Base-by-base conservation (phyloP, 1,140 invertebrate genomes). In the Ganaspis sp. region DNA sequence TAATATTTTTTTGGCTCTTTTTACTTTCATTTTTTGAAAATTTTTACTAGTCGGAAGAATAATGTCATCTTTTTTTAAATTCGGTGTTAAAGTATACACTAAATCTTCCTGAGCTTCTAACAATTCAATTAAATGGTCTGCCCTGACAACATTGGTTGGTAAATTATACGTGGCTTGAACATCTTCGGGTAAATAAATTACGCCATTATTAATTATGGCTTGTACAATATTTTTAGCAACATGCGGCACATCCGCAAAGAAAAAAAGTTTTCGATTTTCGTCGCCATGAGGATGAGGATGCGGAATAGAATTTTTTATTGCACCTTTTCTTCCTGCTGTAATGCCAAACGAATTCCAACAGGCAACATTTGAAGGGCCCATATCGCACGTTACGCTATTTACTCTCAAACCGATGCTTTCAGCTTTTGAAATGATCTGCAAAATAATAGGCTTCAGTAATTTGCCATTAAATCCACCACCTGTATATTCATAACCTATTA, bases 401-500 rank as follows among this genome's bases (percentile, higher is more conserved):
- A 70, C 74, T 15, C 45, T 15, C 8, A 75, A 45, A 6, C 74
- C 74, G 9, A 76, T 40, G 12, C 42, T 12, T 29, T 74, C 73
- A 29, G 69, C 42, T 42, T 53, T 70, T 53, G 15, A n/a, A 37
- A 75, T 70, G 1, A 74, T 69, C 15, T 74, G 34, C 29, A 40
- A 21, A 34, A 75, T 19, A 42, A 75, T 70, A 11, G 26, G 21
- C 9, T 38, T 23, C 29, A 75, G 26, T 11, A 70, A 4, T 70
- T 0, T n/a, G 2, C 77, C 77, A 69, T 79, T 19, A 53, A 72
- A 71, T 15, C 69, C 45, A 64, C 72, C 72, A 19, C 72, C 19
- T 5, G 74, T 81, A 38, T 74, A 76, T 71, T 81, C 49, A 72
- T 76, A 79, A 2, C 53, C 72, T n/a, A 81, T 74, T 42, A 76